These are phyloP conservation scores for Zapus hudsonius DNA, from an alignment of 2,113 vertebrate genomes.

Conservation along the genomic window DNA sequence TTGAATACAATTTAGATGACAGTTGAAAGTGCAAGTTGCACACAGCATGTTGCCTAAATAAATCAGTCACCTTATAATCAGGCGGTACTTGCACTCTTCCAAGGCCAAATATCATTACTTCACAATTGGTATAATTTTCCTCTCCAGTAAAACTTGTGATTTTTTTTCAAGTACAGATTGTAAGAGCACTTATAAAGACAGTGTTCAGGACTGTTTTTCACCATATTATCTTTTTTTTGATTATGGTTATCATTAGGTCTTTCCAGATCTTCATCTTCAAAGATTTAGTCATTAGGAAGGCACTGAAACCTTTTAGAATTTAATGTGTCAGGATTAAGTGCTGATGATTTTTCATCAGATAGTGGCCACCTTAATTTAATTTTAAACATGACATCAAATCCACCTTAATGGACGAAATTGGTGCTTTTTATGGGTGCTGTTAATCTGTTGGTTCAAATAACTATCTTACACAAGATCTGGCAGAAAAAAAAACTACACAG, in stretches of 20 bases:
- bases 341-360: slow-evolving; percentile 20
- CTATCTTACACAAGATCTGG: no score
- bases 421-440: neutral
- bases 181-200: slow-evolving; percentile 53
- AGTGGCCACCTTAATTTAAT: no score
- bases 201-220: slow-evolving; percentile 47
- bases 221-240: slow-evolving; percentile 49
- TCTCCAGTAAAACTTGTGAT: slow-evolving; percentile 63
- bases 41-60: slow-evolving; percentile 63
- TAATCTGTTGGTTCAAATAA: neutral
- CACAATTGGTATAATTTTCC: slow-evolving; percentile 67
- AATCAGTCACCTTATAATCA: slow-evolving; percentile 62
- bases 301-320: slow-evolving; percentile 1
- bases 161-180: slow-evolving; percentile 65
- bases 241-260: slow-evolving; percentile 42
- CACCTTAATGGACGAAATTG: neutral
- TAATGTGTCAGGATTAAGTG: neutral
- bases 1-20: slow-evolving; percentile 66
- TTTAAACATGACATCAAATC: neutral
- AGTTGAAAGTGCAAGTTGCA: slow-evolving; percentile 53
- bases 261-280: slow-evolving; percentile 10
- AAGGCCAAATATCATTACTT: slow-evolving; percentile 70
- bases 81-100: slow-evolving; percentile 47
- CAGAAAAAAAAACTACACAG: no score
- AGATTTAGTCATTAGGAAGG: slow-evolving; percentile 56